These are phyloP conservation scores for Aphelinus atriplicis DNA, from an alignment of 1,140 invertebrate genomes.

Conservation along the genomic window DNA sequence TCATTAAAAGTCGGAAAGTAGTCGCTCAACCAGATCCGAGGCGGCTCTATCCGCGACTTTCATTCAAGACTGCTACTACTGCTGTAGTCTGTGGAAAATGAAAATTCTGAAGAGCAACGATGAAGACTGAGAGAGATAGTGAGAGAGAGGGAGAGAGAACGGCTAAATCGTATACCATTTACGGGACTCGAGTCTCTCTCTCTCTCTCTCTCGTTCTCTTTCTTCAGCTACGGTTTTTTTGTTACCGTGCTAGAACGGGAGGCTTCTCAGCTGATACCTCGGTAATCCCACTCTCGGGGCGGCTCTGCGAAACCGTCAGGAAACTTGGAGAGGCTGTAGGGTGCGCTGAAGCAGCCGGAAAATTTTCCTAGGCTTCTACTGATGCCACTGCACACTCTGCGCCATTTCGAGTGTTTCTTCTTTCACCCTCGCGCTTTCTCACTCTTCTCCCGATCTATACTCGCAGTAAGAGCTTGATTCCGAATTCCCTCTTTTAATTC, in stretches of 20 bases:
- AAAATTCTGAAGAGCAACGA: too few species aligned
- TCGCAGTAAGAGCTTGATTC: background rate
- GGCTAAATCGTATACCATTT: too few species aligned
- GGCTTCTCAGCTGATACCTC: background rate
- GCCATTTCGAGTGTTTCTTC: background rate
- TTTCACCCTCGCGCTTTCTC: background rate
- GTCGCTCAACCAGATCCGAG: background rate
- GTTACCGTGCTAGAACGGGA: background rate
- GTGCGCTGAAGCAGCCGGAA: background rate
- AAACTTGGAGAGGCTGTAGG: background rate
- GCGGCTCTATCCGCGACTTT: background rate
- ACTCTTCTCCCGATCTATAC: too few species aligned
- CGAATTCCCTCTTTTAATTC: background rate
- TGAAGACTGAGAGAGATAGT: too few species aligned
- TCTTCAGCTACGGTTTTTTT: background rate
- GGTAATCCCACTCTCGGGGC: conserved; percentile 14
- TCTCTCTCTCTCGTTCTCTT: background rate
- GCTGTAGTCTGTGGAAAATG: too few species aligned
- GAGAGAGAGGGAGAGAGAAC: too few species aligned
- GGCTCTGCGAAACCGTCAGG: conserved; percentile 10
- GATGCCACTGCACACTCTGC: too few species aligned
- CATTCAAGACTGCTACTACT: background rate
- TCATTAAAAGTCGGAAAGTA: conserved; percentile 15
- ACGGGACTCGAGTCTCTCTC: background rate
- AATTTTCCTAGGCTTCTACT: background rate